Percentiles rank a stretch among this genome's conserved stretches.
Conservation (phyloP, 2,113 vertebrate genomes). For the Athene cunicularia region DNA sequence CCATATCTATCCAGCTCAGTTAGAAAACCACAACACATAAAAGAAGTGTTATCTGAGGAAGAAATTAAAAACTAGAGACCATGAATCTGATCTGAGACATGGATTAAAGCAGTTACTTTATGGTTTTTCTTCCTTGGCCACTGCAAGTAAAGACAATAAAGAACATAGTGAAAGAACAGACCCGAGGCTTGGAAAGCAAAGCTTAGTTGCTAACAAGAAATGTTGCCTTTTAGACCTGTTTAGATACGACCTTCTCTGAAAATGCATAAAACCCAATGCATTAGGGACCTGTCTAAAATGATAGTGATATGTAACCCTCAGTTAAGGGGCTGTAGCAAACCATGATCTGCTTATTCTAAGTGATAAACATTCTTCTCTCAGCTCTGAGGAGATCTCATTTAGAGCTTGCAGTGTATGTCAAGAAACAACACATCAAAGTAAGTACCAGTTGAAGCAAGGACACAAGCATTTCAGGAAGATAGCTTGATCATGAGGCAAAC, state of each 20-base stretch:
- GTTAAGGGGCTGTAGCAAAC: background rate
- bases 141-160: conserved; percentile 17
- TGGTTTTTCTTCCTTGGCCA: background rate
- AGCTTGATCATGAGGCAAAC: background rate
- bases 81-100: background rate
- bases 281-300: conserved; percentile 1
- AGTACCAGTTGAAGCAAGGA: background rate
- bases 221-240: conserved; percentile 11
- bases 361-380: background rate
- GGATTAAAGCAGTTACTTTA: background rate
- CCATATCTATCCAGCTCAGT: background rate
- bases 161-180: background rate
- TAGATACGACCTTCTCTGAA: background rate
- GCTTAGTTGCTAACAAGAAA: background rate
- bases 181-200: background rate
- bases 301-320: background rate
- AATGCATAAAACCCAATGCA: background rate
- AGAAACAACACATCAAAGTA: background rate
- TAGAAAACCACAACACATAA: background rate
- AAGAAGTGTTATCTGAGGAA: background rate
- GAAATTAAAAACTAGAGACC: background rate
- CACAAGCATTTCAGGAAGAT: background rate
- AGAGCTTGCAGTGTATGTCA: background rate
- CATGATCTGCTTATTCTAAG: background rate
- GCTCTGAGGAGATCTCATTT: background rate